phyloP scores from a whole-genome alignment of 1,140 invertebrate species.

The Drosophila lowei region DNA sequence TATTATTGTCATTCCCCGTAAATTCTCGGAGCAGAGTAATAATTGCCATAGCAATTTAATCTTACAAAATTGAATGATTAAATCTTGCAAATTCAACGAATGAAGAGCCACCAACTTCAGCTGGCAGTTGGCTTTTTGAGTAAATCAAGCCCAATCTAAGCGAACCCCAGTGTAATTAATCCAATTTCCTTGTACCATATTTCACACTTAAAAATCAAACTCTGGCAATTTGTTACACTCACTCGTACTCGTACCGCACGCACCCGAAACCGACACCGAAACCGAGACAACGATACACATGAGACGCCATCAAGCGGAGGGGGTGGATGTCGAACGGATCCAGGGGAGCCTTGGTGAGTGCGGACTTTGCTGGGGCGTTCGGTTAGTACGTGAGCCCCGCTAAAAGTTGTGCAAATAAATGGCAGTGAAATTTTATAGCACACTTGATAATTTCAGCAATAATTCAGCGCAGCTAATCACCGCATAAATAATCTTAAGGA shows the following conservation, averaged over 20 bases:
- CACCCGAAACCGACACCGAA: conserved; percentile 22
- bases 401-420: conserved; percentile 72
- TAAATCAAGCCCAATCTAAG: conserved; percentile 21
- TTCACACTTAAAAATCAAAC: conserved; percentile 68
- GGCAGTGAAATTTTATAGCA: conserved; percentile 77
- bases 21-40: too few species aligned
- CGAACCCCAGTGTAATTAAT: conserved; percentile 57
- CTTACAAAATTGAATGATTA: too few species aligned
- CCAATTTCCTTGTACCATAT: conserved; percentile 50
- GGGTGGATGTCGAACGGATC: conserved; percentile 1
- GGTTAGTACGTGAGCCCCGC: conserved; percentile 56
- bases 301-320: conserved; percentile 39
- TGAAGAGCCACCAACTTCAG: too few species aligned
- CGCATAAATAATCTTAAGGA: conserved; percentile 81
- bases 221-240: conserved; percentile 64
- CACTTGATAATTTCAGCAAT: conserved; percentile 80
- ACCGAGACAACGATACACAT: conserved; percentile 60
- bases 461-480: conserved; percentile 76
- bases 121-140: not conserved
- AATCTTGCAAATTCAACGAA: not conserved
- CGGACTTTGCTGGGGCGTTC: not conserved
- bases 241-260: conserved; percentile 31
- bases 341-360: not conserved
- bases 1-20: too few species aligned
- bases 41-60: too few species aligned